phyloP scores from a whole-genome alignment of 1,140 invertebrate species.

The Argopecten irradians region DNA sequence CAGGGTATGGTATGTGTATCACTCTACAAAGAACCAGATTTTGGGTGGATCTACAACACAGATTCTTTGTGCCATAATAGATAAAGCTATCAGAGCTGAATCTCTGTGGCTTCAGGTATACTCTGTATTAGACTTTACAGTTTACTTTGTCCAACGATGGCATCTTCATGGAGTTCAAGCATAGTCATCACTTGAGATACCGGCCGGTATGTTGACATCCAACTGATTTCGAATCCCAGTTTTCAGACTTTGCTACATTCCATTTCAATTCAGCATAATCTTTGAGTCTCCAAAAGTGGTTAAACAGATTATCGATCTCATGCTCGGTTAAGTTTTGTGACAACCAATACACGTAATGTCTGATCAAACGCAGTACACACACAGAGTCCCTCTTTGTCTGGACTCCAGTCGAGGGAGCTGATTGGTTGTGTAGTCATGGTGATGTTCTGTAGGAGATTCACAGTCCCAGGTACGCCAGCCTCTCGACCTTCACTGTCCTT shows the following conservation, averaged over 20 bases:
- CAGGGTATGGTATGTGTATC: too few species aligned
- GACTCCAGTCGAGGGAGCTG: conserved; percentile 92
- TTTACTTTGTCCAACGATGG: neutral
- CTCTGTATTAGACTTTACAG: neutral
- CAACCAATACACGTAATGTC: conserved; percentile 89
- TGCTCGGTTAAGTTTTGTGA: conserved; percentile 89
- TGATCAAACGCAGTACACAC: conserved; percentile 96
- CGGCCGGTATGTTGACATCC: neutral
- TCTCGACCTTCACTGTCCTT: conserved; percentile 84
- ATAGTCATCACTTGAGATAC: neutral
- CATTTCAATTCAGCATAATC: neutral
- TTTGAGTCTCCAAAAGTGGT: neutral
- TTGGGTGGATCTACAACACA: too few species aligned
- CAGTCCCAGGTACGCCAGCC: conserved; percentile 85
- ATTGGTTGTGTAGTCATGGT: conserved; percentile 92
- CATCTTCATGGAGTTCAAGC: neutral
- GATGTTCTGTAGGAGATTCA: conserved; percentile 87
- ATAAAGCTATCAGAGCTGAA: too few species aligned
- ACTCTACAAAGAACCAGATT: too few species aligned
- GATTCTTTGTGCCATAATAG: too few species aligned
- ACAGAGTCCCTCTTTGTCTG: conserved; percentile 91
- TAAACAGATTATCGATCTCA: conserved; percentile 45
- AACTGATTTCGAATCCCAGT: neutral
- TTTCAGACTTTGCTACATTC: too few species aligned
- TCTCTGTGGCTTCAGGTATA: neutral